These are phyloP conservation scores for Austrofundulus limnaeus DNA, from an alignment of 2,113 vertebrate species.

Conservation along the genomic window DNA sequence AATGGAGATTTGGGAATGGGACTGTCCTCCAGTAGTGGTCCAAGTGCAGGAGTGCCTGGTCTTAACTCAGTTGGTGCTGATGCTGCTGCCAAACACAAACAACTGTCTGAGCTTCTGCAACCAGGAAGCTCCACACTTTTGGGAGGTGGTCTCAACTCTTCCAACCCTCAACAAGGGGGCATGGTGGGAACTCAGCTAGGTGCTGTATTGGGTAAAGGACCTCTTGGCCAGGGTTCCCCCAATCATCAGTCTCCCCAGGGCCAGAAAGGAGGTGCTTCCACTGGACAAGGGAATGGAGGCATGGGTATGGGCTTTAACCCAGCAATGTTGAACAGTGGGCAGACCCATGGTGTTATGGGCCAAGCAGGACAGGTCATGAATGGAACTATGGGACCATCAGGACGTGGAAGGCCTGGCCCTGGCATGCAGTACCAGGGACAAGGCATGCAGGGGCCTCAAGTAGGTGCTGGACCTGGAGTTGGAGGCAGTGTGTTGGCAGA, in stretches of 20 bases:
- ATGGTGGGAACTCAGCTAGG: constrained; percentile 85
- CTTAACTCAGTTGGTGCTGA: constrained; percentile 87
- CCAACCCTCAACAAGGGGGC: constrained; percentile 82
- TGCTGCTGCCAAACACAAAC: constrained; percentile 96
- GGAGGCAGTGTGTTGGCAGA: constrained; percentile 90
- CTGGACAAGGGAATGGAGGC: constrained; percentile 84
- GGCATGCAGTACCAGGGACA: constrained; percentile 89
- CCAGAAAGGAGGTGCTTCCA: constrained; percentile 85
- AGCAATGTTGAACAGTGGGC: constrained; percentile 90
- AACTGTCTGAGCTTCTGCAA: constrained; percentile 94
- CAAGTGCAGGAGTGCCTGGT: constrained; percentile 63
- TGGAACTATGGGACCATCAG: constrained; percentile 87
- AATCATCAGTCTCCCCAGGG: constrained; percentile 87
- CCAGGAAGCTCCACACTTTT: constrained; percentile 86
- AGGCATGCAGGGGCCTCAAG: constrained; percentile 86
- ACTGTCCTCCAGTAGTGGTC: constrained; percentile 73
- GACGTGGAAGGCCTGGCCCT: constrained; percentile 85
- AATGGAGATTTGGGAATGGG: constrained; percentile 90
- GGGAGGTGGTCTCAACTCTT: constrained; percentile 82
- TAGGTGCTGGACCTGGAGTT: constrained; percentile 80
- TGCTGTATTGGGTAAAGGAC: constrained; percentile 87
- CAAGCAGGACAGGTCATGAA: constrained; percentile 94
- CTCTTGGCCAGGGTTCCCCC: constrained; percentile 85
- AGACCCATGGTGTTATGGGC: constrained; percentile 87
- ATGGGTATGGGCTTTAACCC: constrained; percentile 91